Evolutionary conservation across 2,797 vertebrate species (phyloP), one percentile per base, ranked within the genome.

Genomic region (Pseudochaenichthys georgianus): DNA sequence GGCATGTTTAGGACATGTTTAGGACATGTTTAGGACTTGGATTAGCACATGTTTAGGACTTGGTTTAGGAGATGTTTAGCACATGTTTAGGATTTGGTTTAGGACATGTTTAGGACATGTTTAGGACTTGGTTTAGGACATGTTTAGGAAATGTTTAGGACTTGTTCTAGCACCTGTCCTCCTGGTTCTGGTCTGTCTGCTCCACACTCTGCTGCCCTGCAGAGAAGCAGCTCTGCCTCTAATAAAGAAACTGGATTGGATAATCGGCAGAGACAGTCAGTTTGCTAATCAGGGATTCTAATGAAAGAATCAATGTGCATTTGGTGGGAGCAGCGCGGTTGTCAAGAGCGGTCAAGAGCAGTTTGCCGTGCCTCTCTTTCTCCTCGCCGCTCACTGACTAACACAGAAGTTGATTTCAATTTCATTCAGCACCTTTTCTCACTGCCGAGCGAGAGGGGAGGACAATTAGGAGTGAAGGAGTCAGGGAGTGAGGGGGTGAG

Each of bases 251-350:
- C 86, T 61, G 84, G 83, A 89, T 94, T 94, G 95, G 94, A 95
- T 95, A 92, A 94, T 95, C 94, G 91, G 92, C 89, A 54, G 88
- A 92, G 94, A 94, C 94, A 94, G 93, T 93, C 93, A 90, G 95
- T 95, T 94, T 95, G 94, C 94, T 95, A 95, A 95, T 95, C 94
- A 94, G 90, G 89, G 91, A 91, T 92, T 91, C 87, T 94, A 95
- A 95, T 95, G 92, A 92, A 93, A 94, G 76, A 94, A 95, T 96
- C 94, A 93, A 95, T 95, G 93, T 82, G 92, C 89, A 92, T 94
- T 94, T 93, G 92, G 91, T 73, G 89, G 86, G 84, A 91, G 88
- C 75, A 57, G 82, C 88, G 75, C 90, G 64, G 75, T 92, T 93
- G 93, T 95, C 94, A 92, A 95, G 94, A 91, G 92, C 88, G 87